A percentile compares a stretch with the other conserved stretches of the same genome.
phyloP scores from a whole-genome alignment of 2,113 vertebrate species.

The Chamaetylas fuelleborni region DNA sequence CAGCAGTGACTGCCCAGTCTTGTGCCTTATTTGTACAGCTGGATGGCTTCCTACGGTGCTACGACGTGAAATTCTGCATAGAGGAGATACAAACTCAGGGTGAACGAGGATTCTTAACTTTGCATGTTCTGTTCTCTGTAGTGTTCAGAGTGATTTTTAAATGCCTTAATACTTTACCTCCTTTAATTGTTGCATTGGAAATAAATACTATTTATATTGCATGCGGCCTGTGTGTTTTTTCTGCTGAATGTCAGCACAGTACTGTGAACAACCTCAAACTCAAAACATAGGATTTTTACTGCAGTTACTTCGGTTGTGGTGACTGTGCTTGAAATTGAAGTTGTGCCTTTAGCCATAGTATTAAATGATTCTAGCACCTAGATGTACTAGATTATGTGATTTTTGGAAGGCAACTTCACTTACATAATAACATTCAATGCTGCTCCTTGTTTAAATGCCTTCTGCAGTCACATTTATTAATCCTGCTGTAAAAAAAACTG shows the following conservation, averaged over 20 bases:
- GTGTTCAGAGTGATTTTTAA: slow-evolving; percentile 9
- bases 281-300: background rate
- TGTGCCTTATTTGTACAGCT: background rate
- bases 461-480: background rate
- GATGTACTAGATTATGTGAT: background rate
- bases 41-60: slow-evolving; percentile 35
- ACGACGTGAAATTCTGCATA: background rate
- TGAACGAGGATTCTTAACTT: background rate
- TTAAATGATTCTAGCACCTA: background rate
- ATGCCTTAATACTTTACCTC: slow-evolving; percentile 69
- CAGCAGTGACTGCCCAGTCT: background rate
- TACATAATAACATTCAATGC: background rate
- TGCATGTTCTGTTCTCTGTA: slow-evolving; percentile 41
- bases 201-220: slow-evolving; percentile 57
- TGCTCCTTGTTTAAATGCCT: background rate
- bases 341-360: background rate
- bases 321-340: background rate
- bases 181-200: slow-evolving; percentile 16
- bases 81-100: background rate
- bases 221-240: fast-evolving
- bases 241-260: background rate
- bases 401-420: background rate
- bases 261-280: background rate
- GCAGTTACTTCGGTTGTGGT: background rate
- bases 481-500: background rate